Evolutionary conservation across 2,797 vertebrate species (phyloP).

Genomic region (Botia almorhae): DNA sequence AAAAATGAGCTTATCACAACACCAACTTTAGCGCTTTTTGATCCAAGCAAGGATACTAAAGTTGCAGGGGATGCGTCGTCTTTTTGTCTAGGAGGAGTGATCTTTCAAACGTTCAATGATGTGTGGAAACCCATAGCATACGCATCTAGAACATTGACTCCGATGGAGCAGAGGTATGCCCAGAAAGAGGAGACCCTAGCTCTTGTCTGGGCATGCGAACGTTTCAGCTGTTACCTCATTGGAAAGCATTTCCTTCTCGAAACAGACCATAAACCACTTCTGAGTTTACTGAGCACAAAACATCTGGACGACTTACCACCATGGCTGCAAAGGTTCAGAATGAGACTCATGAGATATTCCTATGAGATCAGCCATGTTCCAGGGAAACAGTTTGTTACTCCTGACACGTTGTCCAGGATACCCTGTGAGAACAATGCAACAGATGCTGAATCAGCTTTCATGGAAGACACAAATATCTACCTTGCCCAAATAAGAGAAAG

Average conservation of each 20-base stretch:
- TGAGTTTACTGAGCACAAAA: background rate
- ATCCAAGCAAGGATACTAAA: background rate
- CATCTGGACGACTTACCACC: background rate
- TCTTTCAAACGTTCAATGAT: background rate
- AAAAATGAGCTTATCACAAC: background rate
- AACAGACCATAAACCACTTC: background rate
- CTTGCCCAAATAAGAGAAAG: background rate
- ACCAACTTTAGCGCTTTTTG: background rate
- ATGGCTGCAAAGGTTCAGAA: background rate
- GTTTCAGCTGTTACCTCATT: background rate
- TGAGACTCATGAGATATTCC: background rate
- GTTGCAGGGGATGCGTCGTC: background rate
- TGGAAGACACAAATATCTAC: constrained; percentile 5
- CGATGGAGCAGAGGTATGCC: background rate
- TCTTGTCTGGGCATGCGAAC: background rate
- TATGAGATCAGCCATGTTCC: background rate
- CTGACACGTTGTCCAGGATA: background rate
- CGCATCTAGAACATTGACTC: background rate
- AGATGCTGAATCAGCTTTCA: background rate
- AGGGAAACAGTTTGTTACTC: background rate
- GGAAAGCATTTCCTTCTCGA: background rate
- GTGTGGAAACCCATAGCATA: background rate
- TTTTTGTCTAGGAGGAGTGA: background rate
- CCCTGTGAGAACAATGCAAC: background rate
- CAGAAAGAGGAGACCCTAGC: background rate